Conservation (phyloP, 2,888 invertebrate genomes). For the Ptychoptera contaminata region DNA sequence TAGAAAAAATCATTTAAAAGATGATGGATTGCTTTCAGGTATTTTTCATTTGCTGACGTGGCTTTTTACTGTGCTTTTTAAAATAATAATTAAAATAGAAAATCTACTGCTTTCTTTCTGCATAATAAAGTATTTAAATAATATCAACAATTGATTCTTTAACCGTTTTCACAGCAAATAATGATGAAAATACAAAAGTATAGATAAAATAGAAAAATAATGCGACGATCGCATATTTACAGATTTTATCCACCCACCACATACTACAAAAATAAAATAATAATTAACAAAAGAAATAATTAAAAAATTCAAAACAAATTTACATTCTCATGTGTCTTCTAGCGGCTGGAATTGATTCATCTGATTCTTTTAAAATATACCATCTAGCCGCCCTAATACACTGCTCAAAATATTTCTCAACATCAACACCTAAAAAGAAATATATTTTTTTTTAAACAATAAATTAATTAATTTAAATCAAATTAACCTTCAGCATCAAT, state of each 20-base stretch:
- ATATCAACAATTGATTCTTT: no score
- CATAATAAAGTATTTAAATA: no score
- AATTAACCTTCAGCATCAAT: constrained; percentile 44
- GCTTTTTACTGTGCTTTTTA: no score
- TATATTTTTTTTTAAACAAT: neutral
- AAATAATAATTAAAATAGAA: no score
- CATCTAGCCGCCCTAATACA: constrained; percentile 67
- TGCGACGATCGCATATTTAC: constrained; percentile 49
- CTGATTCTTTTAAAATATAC: constrained; percentile 68
- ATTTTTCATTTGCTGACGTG: no score
- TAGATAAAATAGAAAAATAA: constrained; percentile 35
- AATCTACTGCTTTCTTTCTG: no score
- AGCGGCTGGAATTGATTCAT: constrained; percentile 66
- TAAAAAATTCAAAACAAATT: constrained; percentile 23
- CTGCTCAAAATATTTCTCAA: constrained; percentile 65
- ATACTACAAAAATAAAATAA: constrained; percentile 41
- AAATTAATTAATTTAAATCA: neutral
- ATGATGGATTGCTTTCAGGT: no score
- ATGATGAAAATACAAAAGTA: constrained; percentile 3
- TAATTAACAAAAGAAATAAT: neutral
- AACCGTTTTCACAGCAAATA: constrained; percentile 1
- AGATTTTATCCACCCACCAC: constrained; percentile 67
- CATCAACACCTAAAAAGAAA: constrained; percentile 47
- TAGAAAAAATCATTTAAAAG: no score
- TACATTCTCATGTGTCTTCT: constrained; percentile 65